These are phyloP conservation scores for human DNA, from an alignment of 2,113 vertebrate genomes.

Conservation along the genomic window GRCh38 chr15:62941001-62941500, in stretches of 20 bases:
- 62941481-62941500: background rate
- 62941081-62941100: background rate
- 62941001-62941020: background rate
- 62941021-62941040: background rate
- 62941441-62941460: background rate
- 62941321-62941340: background rate
- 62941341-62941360: background rate
- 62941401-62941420: background rate
- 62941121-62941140: background rate
- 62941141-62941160: background rate
- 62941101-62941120: background rate
- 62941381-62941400: too few relatives aligned
- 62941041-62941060: background rate
- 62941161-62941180: background rate
- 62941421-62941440: background rate
- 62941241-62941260: background rate
- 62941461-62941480: background rate
- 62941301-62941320: background rate
- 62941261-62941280: background rate
- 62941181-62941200: background rate
- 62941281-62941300: background rate
- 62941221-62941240: accelerated
- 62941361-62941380: background rate
- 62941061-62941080: background rate
- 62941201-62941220: too few relatives aligned